These are phyloP conservation scores for Macrocentrus cingulum DNA, from an alignment of 1,140 invertebrate genomes.

Conservation along the genomic window DNA sequence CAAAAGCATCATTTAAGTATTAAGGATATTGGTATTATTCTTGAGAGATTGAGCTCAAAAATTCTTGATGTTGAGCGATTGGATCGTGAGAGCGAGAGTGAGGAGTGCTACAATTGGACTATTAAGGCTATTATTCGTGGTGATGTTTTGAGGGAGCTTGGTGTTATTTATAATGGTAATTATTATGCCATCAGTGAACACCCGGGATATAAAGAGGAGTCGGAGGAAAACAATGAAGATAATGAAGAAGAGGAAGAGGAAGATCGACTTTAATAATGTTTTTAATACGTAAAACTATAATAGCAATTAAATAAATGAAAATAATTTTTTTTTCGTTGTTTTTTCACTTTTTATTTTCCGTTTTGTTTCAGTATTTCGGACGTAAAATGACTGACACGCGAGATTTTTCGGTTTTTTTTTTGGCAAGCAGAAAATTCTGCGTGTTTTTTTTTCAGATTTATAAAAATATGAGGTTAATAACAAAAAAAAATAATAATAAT, in stretches of 20 bases:
- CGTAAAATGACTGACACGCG: no score
- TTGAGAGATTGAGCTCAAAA: slow-evolving; percentile 87
- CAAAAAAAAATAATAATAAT: not conserved
- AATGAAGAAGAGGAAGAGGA: slow-evolving; percentile 78
- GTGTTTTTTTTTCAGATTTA: no score
- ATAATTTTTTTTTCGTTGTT: no score
- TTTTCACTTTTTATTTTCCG: not conserved
- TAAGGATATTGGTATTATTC: slow-evolving; percentile 92
- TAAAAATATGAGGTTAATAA: no score
- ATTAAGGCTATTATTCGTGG: slow-evolving; percentile 90
- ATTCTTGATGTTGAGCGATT: slow-evolving; percentile 90
- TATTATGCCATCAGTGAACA: slow-evolving; percentile 94
- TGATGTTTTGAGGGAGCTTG: slow-evolving; percentile 84
- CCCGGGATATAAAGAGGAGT: slow-evolving; percentile 86
- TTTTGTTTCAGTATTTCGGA: no score
- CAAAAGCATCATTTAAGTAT: slow-evolving; percentile 88
- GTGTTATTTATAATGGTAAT: slow-evolving; percentile 93
- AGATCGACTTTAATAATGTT: slow-evolving; percentile 69
- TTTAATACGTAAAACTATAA: not conserved
- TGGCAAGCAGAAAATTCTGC: no score
- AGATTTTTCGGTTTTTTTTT: no score
- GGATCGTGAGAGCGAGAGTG: slow-evolving; percentile 85
- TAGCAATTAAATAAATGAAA: no score
- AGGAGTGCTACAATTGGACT: slow-evolving; percentile 93
- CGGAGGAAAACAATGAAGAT: slow-evolving; percentile 78